Percentiles rank a stretch among this genome's conserved stretches.
Conservation (phyloP, 1,140 invertebrate genomes). For the Leptinotarsa defecta region DNA sequence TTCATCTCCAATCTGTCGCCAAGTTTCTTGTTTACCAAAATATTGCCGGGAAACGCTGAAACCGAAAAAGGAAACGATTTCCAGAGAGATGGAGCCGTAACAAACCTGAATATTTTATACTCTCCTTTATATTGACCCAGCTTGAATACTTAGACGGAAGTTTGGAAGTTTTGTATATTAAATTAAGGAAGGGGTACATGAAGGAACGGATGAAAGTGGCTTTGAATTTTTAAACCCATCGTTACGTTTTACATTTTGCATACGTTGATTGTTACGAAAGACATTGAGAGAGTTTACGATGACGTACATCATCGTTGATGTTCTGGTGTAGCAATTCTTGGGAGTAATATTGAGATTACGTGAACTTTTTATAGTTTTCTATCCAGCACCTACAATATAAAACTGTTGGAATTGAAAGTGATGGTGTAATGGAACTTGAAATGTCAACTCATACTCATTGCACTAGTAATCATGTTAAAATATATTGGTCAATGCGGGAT, state of each 20-base stretch:
- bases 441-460: too few relatives aligned
- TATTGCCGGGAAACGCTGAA: neutral
- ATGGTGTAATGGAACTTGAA: too few relatives aligned
- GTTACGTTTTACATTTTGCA: neutral
- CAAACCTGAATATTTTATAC: constrained; percentile 17
- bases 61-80: neutral
- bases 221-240: neutral
- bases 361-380: too few relatives aligned
- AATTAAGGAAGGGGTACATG: constrained; percentile 13
- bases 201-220: neutral
- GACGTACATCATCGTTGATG: too few relatives aligned
- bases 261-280: neutral
- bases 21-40: constrained; percentile 17
- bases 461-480: too few relatives aligned
- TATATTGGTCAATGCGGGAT: too few relatives aligned
- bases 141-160: neutral
- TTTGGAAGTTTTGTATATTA: constrained; percentile 19
- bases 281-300: neutral
- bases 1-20: neutral
- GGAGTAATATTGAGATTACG: too few relatives aligned
- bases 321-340: too few relatives aligned
- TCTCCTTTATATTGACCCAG: constrained; percentile 12
- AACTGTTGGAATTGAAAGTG: too few relatives aligned
- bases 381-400: too few relatives aligned
- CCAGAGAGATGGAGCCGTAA: constrained; percentile 5